Conservation (phyloP, 2,797 vertebrate genomes). For the Ispidina lecontei region DNA sequence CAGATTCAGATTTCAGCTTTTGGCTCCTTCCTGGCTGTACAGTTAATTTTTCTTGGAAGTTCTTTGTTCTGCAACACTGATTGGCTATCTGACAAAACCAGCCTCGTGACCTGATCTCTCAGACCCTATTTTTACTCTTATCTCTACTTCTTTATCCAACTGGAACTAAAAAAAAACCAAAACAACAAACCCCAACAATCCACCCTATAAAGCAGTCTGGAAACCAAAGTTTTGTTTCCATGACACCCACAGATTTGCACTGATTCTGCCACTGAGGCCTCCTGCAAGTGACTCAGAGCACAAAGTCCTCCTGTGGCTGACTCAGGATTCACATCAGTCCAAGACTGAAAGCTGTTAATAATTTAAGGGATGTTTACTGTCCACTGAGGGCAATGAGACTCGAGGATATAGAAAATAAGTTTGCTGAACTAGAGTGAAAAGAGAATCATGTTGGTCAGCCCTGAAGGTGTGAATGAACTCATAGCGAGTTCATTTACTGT, state of each 20-base stretch:
- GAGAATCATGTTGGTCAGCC: background rate
- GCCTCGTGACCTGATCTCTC: background rate
- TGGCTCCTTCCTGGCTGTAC: background rate
- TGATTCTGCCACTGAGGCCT: background rate
- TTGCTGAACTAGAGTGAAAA: background rate
- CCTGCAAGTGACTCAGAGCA: background rate
- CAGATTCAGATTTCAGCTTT: background rate
- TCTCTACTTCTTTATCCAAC: background rate
- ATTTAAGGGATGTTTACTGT: background rate
- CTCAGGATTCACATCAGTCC: background rate
- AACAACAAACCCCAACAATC: too few species aligned
- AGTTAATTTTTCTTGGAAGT: background rate
- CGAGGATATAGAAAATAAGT: background rate
- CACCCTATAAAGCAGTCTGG: background rate
- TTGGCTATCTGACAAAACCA: background rate
- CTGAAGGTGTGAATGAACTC: background rate
- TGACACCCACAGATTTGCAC: background rate
- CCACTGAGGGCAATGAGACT: background rate
- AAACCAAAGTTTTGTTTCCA: background rate
- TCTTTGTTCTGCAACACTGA: background rate
- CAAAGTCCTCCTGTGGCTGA: background rate
- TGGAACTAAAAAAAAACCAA: background rate
- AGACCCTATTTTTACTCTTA: background rate
- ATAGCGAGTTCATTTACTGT: background rate
- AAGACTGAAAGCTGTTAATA: background rate